These are phyloP conservation scores for Mobula hypostoma DNA, from an alignment of 2,113 vertebrate genomes.

Conservation along the genomic window DNA sequence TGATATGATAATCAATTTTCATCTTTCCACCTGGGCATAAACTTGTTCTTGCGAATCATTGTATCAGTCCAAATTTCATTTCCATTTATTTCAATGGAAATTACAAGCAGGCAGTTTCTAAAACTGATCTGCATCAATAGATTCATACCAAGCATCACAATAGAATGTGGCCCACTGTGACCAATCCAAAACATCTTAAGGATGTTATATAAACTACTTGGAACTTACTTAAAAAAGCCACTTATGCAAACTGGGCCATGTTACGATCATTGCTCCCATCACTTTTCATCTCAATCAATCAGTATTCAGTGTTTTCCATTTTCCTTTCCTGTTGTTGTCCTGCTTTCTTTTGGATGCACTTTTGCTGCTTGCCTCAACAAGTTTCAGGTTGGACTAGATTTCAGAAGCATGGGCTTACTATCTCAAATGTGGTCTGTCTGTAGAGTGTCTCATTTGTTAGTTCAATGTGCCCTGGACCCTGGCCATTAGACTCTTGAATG, in stretches of 20 bases:
- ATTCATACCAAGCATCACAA: neutral
- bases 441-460: too few species aligned
- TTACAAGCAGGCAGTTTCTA: neutral
- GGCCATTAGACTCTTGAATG: too few species aligned
- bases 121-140: neutral
- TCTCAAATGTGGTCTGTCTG: too few species aligned
- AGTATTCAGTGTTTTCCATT: neutral
- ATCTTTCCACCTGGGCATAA: neutral
- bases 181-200: neutral
- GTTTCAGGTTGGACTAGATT: neutral
- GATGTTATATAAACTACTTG: neutral
- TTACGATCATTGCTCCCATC: neutral
- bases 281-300: neutral
- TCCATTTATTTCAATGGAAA: conserved; percentile 29
- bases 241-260: neutral
- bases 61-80: neutral
- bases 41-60: neutral
- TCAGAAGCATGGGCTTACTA: too few species aligned
- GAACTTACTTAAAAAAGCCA: neutral
- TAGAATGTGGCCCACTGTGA: neutral
- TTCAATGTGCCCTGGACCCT: too few species aligned
- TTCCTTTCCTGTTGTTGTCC: neutral
- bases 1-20: neutral
- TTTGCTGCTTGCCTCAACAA: neutral
- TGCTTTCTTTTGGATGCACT: neutral